A percentile compares a stretch with the other conserved stretches of the same genome.
These are phyloP conservation scores for Punctoribates punctum DNA, from an alignment of 2,888 invertebrate species.

Conservation along the genomic window DNA sequence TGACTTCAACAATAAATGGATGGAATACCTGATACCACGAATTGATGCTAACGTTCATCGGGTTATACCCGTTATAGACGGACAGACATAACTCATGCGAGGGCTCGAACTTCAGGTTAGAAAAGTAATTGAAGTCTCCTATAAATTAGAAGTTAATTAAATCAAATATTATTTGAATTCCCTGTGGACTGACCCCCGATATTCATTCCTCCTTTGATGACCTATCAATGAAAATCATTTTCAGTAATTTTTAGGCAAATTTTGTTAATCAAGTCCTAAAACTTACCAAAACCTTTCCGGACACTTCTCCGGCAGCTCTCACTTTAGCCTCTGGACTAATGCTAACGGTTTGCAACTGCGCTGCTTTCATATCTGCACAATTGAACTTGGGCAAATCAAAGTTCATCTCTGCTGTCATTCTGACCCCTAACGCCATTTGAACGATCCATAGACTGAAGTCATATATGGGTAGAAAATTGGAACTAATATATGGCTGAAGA, in stretches of 20 bases:
- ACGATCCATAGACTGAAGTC: slow-evolving; percentile 45
- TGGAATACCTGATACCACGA: slow-evolving; percentile 46
- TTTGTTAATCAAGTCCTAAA: neutral
- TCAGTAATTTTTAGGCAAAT: neutral
- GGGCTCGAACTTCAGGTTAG: slow-evolving; percentile 37
- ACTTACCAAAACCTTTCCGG: slow-evolving; percentile 45
- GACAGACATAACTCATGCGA: slow-evolving; percentile 34
- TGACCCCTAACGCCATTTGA: slow-evolving; percentile 46
- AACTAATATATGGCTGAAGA: slow-evolving; percentile 45
- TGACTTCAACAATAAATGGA: neutral
- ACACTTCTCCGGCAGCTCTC: slow-evolving; percentile 46
- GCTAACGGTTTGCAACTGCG: slow-evolving; percentile 33
- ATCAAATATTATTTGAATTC: neutral
- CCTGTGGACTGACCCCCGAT: slow-evolving; percentile 37
- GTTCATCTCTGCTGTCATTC: slow-evolving; percentile 43
- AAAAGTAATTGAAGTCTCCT: slow-evolving; percentile 39
- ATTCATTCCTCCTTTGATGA: slow-evolving; percentile 38
- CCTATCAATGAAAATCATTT: neutral
- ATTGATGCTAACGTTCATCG: slow-evolving; percentile 47
- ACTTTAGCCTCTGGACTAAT: slow-evolving; percentile 44
- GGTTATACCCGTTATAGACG: slow-evolving; percentile 44
- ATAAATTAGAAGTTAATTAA: neutral
- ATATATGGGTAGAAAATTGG: slow-evolving; percentile 46
- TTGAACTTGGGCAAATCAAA: slow-evolving; percentile 35
- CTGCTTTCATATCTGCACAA: neutral